A percentile compares a stretch with the other conserved stretches of the same genome.
Conservation (phyloP, 2,797 vertebrate species). For the Numenius phaeopus region DNA sequence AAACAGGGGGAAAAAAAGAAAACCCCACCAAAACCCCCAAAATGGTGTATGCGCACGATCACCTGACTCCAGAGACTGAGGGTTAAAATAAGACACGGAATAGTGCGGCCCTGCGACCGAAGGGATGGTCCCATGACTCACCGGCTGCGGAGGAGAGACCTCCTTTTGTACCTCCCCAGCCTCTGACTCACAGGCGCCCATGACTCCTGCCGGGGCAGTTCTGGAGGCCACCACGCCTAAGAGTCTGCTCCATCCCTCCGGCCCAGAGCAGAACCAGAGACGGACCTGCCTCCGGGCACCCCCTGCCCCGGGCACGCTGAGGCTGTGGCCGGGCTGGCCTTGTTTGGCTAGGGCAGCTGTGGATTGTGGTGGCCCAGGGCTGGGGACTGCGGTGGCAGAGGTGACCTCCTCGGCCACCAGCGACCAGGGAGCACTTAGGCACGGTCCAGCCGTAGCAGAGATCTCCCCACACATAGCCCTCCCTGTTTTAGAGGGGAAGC, state of each 20-base stretch:
- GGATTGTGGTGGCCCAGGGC: neutral
- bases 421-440: neutral
- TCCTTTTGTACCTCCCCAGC: constrained; percentile 1
- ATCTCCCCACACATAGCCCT: neutral
- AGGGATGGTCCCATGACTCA: constrained; percentile 25
- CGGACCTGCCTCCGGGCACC: neutral
- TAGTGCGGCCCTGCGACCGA: neutral
- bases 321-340: neutral
- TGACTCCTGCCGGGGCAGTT: neutral
- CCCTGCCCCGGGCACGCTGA: accelerated
- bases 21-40: neutral
- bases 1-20: neutral
- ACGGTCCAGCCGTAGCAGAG: neutral
- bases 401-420: neutral
- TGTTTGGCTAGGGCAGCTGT: neutral
- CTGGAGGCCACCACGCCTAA: constrained; percentile 32
- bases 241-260: neutral
- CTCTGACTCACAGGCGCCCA: constrained; percentile 37
- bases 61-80: neutral
- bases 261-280: neutral
- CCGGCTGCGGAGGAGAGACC: neutral
- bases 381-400: accelerated
- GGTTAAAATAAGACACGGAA: neutral
- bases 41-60: neutral
- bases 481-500: neutral